Evolutionary conservation across 1,140 invertebrate species (phyloP), one percentile per base, ranked within the genome.

Genomic region (Aphelenchoides besseyi): DNA sequence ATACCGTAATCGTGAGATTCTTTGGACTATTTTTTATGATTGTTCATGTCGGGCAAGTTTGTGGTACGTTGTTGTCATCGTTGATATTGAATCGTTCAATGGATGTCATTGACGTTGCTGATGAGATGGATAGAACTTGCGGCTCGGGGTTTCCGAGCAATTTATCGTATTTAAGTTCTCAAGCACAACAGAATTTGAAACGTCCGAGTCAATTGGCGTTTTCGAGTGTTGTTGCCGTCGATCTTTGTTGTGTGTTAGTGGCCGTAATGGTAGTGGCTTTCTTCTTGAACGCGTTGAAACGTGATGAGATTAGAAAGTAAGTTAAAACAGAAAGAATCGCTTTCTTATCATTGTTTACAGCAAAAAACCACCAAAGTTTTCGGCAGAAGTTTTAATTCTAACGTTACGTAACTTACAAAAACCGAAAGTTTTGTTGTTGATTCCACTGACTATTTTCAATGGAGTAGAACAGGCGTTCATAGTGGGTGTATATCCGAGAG

Each of bases 1-100:
- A 95, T 84, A 91, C 91, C 3, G 92, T 95, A 74, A 92, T 97
- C 66, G 92, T 94, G 41, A 86, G 92, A 76, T 83, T 97, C 88
- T 98, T 97, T 86, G 95, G 95, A 28, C 92, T 96, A 88, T 98
- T 98, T 89, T 97, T 97, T 87, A 90, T 97, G 72, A 90, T 94
- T 69, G 97, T 95, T 90, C 95, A 98, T 83, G 92, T 92, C 0
- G 92, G 94, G 68, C 92, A 94, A 85, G 89, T 95, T 5, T 92
- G 92, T 92, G 94, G 94, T 82, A 97, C 97, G 87, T 88, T 97
- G 35, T 92, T 97, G 77, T 95, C 94, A n/a, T 96, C 93, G 62
- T 87, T 92, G 76, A 91, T 87, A 2, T 91, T 93, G 85, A 89
- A 89, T 85, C 52, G 70, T 26, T 68, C 74, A 33, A 69, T 79